A percentile compares a stretch with the other conserved stretches of the same genome.
phyloP scores from a whole-genome alignment of 2,888 invertebrate species.

The Neria commutata region DNA sequence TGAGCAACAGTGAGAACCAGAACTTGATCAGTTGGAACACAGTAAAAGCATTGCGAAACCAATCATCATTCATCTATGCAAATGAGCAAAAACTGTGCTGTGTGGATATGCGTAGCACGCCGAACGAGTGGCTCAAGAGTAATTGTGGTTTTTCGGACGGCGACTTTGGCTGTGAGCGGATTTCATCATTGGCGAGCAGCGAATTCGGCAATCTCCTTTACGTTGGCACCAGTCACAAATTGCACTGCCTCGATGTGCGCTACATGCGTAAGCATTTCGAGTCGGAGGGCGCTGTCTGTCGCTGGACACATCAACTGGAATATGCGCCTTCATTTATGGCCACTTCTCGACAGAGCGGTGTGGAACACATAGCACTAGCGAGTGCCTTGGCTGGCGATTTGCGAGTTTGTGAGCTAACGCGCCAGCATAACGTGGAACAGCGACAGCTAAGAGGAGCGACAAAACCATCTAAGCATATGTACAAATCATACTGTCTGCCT shows the following conservation, averaged over 20 bases:
- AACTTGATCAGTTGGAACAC: conserved; percentile 46
- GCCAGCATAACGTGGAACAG: conserved; percentile 13
- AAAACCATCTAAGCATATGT: conserved; percentile 24
- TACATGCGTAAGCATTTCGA: conserved; percentile 39
- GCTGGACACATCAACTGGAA: conserved; percentile 56
- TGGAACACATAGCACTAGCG: conserved; percentile 47
- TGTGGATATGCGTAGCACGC: conserved; percentile 47
- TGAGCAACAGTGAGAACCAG: conserved; percentile 10
- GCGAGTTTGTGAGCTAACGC: conserved; percentile 46
- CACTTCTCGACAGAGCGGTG: conserved; percentile 32
- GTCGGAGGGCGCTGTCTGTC: conserved; percentile 33
- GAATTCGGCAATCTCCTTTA: conserved; percentile 50
- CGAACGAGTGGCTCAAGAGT: conserved; percentile 34
- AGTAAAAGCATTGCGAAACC: conserved; percentile 34
- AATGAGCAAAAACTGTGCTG: conserved; percentile 42
- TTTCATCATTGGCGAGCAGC: conserved; percentile 46
- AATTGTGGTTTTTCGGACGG: conserved; percentile 16
- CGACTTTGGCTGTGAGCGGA: conserved; percentile 41
- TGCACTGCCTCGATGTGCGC: conserved; percentile 53
- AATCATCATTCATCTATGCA: conserved; percentile 49
- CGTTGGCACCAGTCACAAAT: conserved; percentile 53
- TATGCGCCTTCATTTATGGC: conserved; percentile 50
- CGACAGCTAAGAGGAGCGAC: conserved; percentile 12
- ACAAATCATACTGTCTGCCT: conserved; percentile 44
- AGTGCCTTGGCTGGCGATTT: conserved; percentile 46